Base-by-base conservation (phyloP, 1,140 invertebrate genomes). In the Zaprionus gabonicus region DNA sequence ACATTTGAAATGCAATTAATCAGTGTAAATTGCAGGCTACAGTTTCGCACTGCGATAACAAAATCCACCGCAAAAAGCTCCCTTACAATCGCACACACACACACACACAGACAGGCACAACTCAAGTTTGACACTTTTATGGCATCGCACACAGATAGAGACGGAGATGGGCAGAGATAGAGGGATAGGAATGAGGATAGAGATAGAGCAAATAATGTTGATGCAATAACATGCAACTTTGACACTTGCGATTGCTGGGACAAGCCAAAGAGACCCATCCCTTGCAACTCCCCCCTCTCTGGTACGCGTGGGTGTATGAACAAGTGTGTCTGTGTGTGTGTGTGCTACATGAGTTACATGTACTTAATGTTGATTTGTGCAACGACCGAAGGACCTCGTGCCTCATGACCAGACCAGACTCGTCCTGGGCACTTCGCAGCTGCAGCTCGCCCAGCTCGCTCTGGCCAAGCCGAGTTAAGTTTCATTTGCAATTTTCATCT, bases 221-320 rank as follows among this genome's bases (percentile, higher is more conserved):
- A 84, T 90, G 85, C 84, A 88, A 88, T 84, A 88, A 84, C 84
- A 88, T 88, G 85, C 72, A 90, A 84, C 84, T 88, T 88, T 87
- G 81, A 81, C 84, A 87, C 85, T 80, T 71, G 53, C 78, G 56
- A 66, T 78, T 64, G 66, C 62, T 64, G 34, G 55, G 7, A 36
- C 46, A 55, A 41, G 53, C 60, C 55, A 53, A 59, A 51, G 28
- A 38, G 59, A 4, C 28, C 46, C 46, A 38, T 49, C 25, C 55
- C 23, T 25, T 4, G n/a, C n/a, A n/a, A n/a, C n/a, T n/a, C n/a
- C 31, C 12, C 20, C 9, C n/a, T 20, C 2, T 9, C 25, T 49
- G 13, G 17, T 10, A 1, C 2, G 27, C 23, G 4, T 25, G 17
- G 4, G 17, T 38, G 60, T 49, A 9, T 17, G 27, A 49, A 4